phyloP scores from a whole-genome alignment of 2,113 vertebrate species.

The Dryoscopus gambensis region DNA sequence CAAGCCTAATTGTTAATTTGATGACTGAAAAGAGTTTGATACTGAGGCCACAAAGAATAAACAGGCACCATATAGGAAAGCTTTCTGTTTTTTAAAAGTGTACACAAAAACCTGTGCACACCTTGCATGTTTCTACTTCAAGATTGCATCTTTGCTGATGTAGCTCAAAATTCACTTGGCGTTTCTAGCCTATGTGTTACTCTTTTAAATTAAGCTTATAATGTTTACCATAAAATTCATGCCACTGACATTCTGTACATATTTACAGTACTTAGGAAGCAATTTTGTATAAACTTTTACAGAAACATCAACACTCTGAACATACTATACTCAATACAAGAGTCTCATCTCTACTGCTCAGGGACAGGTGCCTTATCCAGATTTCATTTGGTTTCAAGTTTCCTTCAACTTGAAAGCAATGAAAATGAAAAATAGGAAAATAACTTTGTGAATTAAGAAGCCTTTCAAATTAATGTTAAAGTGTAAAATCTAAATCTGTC shows the following conservation, averaged over 20 bases:
- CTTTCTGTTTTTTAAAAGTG: not conserved
- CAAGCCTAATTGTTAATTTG: slow-evolving; percentile 44
- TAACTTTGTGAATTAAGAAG: not conserved
- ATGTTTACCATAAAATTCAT: slow-evolving; percentile 30
- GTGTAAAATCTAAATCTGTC: not conserved
- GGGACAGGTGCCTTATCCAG: not conserved
- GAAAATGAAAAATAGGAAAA: not conserved
- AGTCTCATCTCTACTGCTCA: not conserved
- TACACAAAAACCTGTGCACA: not conserved
- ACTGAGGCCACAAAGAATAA: not conserved
- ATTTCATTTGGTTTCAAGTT: not conserved
- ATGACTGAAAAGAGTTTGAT: slow-evolving; percentile 36
- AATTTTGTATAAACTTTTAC: slow-evolving; percentile 8
- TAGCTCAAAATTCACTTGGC: not conserved
- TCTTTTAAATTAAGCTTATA: slow-evolving; percentile 21
- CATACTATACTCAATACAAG: not conserved
- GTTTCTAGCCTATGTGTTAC: not conserved
- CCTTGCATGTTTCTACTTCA: not conserved
- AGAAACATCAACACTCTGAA: not conserved
- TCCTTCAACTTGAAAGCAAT: not conserved
- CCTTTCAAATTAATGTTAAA: not conserved
- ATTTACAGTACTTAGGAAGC: not conserved
- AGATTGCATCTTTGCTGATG: slow-evolving; percentile 7
- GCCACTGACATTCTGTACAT: not conserved
- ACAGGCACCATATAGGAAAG: not conserved